Evolutionary conservation across 92 coral and sea anemone species (phyloP).

Genomic region (Epizoanthus ramosus): DNA sequence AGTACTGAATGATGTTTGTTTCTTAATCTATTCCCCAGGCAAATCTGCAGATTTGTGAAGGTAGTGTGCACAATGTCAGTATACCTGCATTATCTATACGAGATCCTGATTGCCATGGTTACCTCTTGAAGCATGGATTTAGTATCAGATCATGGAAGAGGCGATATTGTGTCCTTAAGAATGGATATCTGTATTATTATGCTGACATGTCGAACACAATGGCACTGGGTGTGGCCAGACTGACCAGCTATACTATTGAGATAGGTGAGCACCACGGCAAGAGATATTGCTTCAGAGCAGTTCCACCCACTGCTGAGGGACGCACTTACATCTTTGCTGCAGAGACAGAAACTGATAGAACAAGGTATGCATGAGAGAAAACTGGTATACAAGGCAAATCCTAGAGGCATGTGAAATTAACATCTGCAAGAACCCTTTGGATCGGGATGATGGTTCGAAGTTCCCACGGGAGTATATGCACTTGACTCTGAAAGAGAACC

Average conservation of each 20-base stretch:
- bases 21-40: conserved; percentile 43
- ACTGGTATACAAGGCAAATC: too few relatives aligned
- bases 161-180: conserved; percentile 95
- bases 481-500: too few relatives aligned
- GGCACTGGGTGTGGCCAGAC: conserved; percentile 93
- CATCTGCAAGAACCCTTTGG: too few relatives aligned
- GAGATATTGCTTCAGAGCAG: conserved; percentile 72
- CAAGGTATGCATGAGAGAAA: conserved; percentile 61
- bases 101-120: conserved; percentile 99
- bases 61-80: conserved; percentile 94
- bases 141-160: conserved; percentile 81
- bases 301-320: conserved; percentile 63
- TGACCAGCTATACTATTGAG: conserved; percentile 71
- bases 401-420: too few relatives aligned
- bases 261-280: conserved; percentile 69
- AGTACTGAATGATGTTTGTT: not conserved
- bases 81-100: conserved; percentile 97
- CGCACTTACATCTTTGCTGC: conserved; percentile 83
- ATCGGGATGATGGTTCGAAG: too few relatives aligned
- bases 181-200: conserved; percentile 95
- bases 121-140: conserved; percentile 84
- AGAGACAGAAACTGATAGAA: conserved; percentile 89
- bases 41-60: conserved; percentile 77
- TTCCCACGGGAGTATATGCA: too few relatives aligned
- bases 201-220: conserved; percentile 94